Percentiles rank a stretch among this genome's conserved stretches.
These are phyloP conservation scores for Euthynnus affinis DNA, from an alignment of 2,797 vertebrate species.

Conservation along the genomic window DNA sequence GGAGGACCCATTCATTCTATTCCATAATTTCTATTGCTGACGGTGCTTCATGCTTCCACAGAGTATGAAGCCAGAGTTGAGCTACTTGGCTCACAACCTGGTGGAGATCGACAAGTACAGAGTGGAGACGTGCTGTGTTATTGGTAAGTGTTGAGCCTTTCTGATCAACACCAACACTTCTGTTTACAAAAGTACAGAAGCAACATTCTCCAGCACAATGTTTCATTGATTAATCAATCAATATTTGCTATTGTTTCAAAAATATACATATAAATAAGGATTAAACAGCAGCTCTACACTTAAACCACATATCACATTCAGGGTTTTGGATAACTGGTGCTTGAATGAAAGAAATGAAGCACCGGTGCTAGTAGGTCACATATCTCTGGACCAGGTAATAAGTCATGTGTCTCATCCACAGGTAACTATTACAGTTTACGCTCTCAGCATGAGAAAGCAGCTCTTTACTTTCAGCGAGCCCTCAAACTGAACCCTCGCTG, in stretches of 20 bases:
- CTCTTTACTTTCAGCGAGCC: conserved; percentile 98
- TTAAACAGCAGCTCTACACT: no score
- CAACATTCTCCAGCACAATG: not conserved
- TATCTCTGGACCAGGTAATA: not conserved
- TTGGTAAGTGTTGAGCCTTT: conserved; percentile 84
- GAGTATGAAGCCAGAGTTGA: conserved; percentile 99
- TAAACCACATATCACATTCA: no score
- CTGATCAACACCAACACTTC: not conserved
- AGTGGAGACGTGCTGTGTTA: conserved; percentile 99
- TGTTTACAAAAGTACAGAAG: not conserved
- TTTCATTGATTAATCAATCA: not conserved
- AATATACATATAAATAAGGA: no score
- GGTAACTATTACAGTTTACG: conserved; percentile 99
- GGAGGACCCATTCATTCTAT: no score
- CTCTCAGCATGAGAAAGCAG: conserved; percentile 98
- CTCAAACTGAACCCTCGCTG: conserved; percentile 98
- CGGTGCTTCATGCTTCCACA: conserved; percentile 65
- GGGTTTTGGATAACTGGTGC: no score
- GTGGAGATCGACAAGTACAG: conserved; percentile 99
- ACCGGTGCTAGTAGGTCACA: no score
- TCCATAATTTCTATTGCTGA: not conserved
- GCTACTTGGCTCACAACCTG: conserved; percentile 97
- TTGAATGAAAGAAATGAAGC: no score
- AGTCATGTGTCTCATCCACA: conserved; percentile 66
- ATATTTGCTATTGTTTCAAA: not conserved